Percentiles rank a stretch among this genome's conserved stretches.
These are phyloP conservation scores for Cladopsammia gracilis DNA, from an alignment of 64 coral and sea anemone species.

Conservation along the genomic window DNA sequence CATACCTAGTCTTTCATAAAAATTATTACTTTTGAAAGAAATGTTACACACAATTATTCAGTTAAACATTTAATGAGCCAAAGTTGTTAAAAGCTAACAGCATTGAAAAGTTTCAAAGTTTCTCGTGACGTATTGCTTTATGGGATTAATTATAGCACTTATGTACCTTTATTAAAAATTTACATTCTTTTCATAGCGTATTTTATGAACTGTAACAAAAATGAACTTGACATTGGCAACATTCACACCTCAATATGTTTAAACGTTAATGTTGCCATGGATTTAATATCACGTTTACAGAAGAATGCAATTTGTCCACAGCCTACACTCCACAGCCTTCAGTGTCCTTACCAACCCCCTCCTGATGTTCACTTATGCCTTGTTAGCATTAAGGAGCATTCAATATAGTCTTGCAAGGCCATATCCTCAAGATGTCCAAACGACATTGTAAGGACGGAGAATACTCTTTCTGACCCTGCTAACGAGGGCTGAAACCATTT, in stretches of 20 bases:
- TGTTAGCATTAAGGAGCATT: slow-evolving; percentile 13
- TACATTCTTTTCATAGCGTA: not conserved
- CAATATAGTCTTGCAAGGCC: slow-evolving; percentile 5
- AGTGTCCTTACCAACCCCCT: too few relatives aligned
- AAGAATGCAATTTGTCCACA: too few relatives aligned
- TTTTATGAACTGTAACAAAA: not conserved
- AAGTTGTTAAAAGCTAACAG: too few relatives aligned
- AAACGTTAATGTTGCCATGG: not conserved
- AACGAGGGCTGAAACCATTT: slow-evolving; percentile 45
- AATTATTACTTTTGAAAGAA: too few relatives aligned
- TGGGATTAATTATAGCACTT: too few relatives aligned
- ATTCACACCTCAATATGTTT: not conserved
- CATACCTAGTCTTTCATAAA: too few relatives aligned
- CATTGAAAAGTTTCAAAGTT: too few relatives aligned
- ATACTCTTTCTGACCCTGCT: slow-evolving; percentile 48
- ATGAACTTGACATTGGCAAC: not conserved
- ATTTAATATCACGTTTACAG: too few relatives aligned
- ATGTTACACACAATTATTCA: too few relatives aligned
- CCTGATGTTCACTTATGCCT: not conserved
- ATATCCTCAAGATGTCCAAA: slow-evolving; percentile 25
- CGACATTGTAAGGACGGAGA: slow-evolving; percentile 40
- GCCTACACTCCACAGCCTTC: too few relatives aligned
- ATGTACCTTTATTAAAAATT: not conserved
- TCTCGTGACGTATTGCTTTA: too few relatives aligned
- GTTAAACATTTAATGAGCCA: too few relatives aligned